phyloP scores from a whole-genome alignment of 2,113 vertebrate genomes.

The Marcusenius ussheri region DNA sequence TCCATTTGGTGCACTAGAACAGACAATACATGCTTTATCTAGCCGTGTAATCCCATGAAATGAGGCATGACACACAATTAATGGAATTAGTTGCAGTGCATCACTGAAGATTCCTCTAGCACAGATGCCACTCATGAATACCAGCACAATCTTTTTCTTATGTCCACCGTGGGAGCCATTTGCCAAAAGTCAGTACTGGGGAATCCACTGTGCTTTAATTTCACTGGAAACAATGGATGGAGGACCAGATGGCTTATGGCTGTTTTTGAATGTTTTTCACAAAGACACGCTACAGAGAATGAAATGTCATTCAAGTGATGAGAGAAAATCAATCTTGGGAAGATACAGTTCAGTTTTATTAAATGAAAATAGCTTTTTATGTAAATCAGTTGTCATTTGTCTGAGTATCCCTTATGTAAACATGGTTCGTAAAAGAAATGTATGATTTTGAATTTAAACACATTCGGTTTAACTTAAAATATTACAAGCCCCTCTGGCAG shows the following conservation, averaged over 20 bases:
- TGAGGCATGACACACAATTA: conserved; percentile 58
- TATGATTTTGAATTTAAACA: neutral
- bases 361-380: neutral
- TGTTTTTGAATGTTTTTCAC: conserved; percentile 17
- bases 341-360: neutral
- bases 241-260: conserved; percentile 10
- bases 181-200: conserved; percentile 40
- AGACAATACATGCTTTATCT: conserved; percentile 34
- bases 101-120: conserved; percentile 41
- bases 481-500: neutral
- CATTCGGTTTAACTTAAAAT: neutral
- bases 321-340: neutral
- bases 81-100: conserved; percentile 53
- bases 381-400: neutral
- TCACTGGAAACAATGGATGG: conserved; percentile 36
- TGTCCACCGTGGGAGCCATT: conserved; percentile 43
- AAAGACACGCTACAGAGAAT: conserved; percentile 23
- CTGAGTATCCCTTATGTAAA: neutral
- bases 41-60: conserved; percentile 52
- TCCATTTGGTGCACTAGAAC: conserved; percentile 23
- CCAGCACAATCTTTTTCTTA: conserved; percentile 37
- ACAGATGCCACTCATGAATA: conserved; percentile 45
- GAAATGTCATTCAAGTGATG: neutral
- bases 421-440: neutral
- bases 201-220: conserved; percentile 45